Evolutionary conservation across 2,888 invertebrate species (phyloP).

Genomic region (Eupithecia centaureata): DNA sequence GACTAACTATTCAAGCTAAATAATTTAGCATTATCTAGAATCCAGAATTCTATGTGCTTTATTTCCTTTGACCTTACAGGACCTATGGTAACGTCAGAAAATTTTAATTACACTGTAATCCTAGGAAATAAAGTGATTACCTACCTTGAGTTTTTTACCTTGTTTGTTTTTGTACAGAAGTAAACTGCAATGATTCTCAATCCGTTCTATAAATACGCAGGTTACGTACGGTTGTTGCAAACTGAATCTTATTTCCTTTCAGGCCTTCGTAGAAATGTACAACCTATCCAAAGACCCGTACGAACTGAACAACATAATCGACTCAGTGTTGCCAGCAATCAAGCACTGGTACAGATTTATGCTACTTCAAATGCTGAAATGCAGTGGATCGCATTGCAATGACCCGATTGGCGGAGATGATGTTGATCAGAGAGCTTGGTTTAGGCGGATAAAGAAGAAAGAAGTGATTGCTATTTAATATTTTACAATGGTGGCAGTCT

Average conservation of each 20-base stretch:
- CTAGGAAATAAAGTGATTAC: too few relatives aligned
- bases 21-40: too few relatives aligned
- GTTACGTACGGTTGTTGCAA: background rate
- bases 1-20: too few relatives aligned
- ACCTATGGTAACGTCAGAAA: too few relatives aligned
- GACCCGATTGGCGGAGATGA: conserved; percentile 45
- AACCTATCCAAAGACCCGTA: conserved; percentile 87
- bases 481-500: too few relatives aligned
- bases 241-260: conserved; percentile 42
- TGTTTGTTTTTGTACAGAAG: too few relatives aligned
- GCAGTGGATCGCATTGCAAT: conserved; percentile 68
- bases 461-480: conserved; percentile 30
- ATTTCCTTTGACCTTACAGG: too few relatives aligned
- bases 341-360: conserved; percentile 78
- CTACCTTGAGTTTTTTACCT: too few relatives aligned
- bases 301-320: conserved; percentile 87
- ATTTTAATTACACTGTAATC: too few relatives aligned
- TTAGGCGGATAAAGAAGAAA: conserved; percentile 28
- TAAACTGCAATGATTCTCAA: too few relatives aligned
- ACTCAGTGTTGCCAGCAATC: conserved; percentile 77
- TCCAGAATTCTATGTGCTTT: too few relatives aligned
- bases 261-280: conserved; percentile 91
- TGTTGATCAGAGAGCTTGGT: background rate
- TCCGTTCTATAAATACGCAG: too few relatives aligned
- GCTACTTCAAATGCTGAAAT: conserved; percentile 80